A percentile compares a stretch with the other conserved stretches of the same genome.
Conservation (phyloP, 1,140 invertebrate species). For the Monochamus saltuarius region DNA sequence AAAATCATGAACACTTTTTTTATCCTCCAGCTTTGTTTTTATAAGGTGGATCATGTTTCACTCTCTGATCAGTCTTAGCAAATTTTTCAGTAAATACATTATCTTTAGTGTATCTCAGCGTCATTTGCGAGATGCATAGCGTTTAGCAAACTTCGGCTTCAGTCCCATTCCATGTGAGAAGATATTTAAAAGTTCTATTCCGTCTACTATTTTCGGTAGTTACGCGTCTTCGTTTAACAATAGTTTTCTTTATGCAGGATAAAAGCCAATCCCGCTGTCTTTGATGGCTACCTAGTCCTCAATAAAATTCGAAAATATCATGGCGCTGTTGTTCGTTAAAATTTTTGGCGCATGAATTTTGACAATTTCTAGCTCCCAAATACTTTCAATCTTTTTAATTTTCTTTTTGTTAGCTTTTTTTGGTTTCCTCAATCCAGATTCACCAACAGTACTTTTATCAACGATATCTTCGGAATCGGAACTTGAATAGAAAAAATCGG, state of each 20-base stretch:
- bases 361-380: neutral
- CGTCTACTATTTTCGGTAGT: conserved; percentile 5
- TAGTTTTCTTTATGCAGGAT: too few species aligned
- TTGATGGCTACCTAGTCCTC: too few species aligned
- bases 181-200: conserved; percentile 10
- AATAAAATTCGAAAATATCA: too few species aligned
- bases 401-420: conserved; percentile 4
- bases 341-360: neutral
- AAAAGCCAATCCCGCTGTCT: too few species aligned
- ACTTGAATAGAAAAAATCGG: too few species aligned
- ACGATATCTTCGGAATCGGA: too few species aligned
- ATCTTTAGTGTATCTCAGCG: conserved; percentile 13
- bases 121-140: conserved; percentile 14
- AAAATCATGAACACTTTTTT: conserved; percentile 17
- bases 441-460: conserved; percentile 1
- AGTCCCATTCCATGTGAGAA: neutral
- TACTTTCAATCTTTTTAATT: conserved; percentile 1
- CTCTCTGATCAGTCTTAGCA: conserved; percentile 13
- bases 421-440: neutral
- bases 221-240: neutral
- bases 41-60: conserved; percentile 7
- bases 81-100: conserved; percentile 5
- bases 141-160: conserved; percentile 16
- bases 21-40: conserved; percentile 18
- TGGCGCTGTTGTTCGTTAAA: too few species aligned